phyloP scores from a whole-genome alignment of 2,888 invertebrate genomes.

The Odontothrips loti region DNA sequence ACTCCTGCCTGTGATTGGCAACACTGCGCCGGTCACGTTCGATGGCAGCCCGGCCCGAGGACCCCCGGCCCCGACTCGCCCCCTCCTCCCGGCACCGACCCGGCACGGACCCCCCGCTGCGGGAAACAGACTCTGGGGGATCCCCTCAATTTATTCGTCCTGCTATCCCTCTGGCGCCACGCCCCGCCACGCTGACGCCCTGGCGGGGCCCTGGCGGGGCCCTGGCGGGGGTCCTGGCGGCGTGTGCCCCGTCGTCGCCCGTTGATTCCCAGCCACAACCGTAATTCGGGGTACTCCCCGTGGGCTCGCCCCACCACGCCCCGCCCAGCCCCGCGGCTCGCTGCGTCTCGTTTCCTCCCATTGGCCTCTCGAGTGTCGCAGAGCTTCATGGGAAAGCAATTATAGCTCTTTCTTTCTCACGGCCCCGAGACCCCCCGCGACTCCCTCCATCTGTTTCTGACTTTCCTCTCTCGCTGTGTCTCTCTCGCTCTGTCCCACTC shows the following conservation, averaged over 20 bases:
- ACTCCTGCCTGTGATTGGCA: too few relatives aligned
- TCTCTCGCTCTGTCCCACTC: slow-evolving; percentile 32
- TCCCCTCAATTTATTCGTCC: neutral
- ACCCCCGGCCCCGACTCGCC: too few relatives aligned
- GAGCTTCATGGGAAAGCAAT: slow-evolving; percentile 35
- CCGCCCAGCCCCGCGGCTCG: neutral
- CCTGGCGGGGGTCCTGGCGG: too few relatives aligned
- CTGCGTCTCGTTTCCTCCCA: neutral
- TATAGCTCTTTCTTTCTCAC: slow-evolving; percentile 23
- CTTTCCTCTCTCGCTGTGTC: slow-evolving; percentile 30
- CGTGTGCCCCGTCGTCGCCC: neutral
- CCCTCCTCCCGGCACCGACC: too few relatives aligned
- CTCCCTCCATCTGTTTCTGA: neutral
- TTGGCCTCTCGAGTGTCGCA: slow-evolving; percentile 35
- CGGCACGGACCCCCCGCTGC: neutral
- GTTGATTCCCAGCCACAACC: neutral
- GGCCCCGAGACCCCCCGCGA: neutral
- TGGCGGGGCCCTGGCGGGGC: neutral
- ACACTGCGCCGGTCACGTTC: too few relatives aligned
- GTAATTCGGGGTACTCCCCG: neutral
- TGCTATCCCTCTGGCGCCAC: neutral
- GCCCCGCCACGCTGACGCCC: too few relatives aligned
- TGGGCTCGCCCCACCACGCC: neutral
- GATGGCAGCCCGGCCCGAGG: too few relatives aligned
- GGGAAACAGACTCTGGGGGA: neutral